These are phyloP conservation scores for Lasioglossum leucozonium DNA, from an alignment of 2,888 invertebrate species.

Conservation along the genomic window DNA sequence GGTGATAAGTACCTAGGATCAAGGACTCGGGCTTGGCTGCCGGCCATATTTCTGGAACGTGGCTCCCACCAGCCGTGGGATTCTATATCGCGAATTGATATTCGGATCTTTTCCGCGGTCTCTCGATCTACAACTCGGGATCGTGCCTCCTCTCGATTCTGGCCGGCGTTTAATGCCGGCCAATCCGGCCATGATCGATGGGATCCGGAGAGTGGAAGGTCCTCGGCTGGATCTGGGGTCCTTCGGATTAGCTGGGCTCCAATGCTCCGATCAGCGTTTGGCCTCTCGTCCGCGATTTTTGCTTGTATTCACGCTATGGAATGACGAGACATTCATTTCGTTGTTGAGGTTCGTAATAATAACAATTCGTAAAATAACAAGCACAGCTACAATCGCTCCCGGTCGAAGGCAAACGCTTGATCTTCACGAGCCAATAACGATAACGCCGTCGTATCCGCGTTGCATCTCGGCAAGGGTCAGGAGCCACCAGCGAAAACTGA, in stretches of 20 bases:
- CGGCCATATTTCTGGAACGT: constrained; percentile 69
- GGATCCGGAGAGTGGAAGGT: too few relatives aligned
- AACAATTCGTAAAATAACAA: background rate
- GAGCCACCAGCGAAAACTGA: background rate
- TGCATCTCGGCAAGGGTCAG: background rate
- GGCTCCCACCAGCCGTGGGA: constrained; percentile 28
- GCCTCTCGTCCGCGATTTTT: background rate
- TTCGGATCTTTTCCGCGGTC: constrained; percentile 38
- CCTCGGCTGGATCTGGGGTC: background rate
- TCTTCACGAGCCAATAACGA: background rate
- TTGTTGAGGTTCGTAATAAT: too few relatives aligned
- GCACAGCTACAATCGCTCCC: background rate
- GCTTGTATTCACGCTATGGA: background rate
- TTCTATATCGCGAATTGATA: constrained; percentile 54
- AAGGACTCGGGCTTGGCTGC: constrained; percentile 71
- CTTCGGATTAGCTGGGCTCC: background rate
- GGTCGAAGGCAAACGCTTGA: background rate
- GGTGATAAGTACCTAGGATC: constrained; percentile 69
- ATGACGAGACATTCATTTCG: background rate
- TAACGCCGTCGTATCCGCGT: background rate
- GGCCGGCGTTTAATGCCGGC: constrained; percentile 23
- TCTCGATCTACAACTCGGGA: background rate
- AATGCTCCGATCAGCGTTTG: background rate
- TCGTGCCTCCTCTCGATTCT: background rate
- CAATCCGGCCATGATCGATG: constrained; percentile 40